These are phyloP conservation scores for Mactromeris polynyma DNA, from an alignment of 2,888 invertebrate species.

Conservation along the genomic window DNA sequence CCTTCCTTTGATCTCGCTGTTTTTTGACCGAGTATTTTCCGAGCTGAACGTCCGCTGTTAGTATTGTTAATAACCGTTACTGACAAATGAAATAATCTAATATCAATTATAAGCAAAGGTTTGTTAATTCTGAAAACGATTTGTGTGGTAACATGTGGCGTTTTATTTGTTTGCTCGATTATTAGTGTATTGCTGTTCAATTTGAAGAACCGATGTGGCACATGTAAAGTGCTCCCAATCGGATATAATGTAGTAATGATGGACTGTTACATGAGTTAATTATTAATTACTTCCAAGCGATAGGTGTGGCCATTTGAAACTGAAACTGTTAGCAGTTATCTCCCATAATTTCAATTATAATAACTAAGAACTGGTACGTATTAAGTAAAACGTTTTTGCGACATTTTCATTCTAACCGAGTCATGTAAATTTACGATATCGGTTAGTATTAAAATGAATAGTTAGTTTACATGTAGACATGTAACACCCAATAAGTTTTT, in stretches of 20 bases:
- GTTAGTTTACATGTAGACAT: too few species aligned
- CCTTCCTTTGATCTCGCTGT: constrained; percentile 19
- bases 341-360: neutral
- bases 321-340: neutral
- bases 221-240: neutral
- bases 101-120: constrained; percentile 5
- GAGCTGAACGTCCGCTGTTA: neutral
- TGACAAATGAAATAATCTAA: neutral
- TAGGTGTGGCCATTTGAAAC: neutral
- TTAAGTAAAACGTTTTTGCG: too few species aligned
- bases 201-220: neutral
- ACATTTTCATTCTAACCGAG: too few species aligned
- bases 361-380: too few species aligned
- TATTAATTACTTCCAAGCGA: neutral
- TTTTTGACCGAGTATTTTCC: neutral
- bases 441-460: too few species aligned
- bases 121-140: neutral
- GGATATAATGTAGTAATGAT: neutral
- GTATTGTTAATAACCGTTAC: neutral
- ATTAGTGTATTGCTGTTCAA: neutral
- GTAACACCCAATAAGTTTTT: too few species aligned
- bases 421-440: too few species aligned
- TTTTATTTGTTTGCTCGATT: neutral
- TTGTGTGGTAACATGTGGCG: constrained; percentile 6
- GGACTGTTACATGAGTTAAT: neutral